Percentiles rank a stretch among this genome's conserved stretches.
phyloP scores from a whole-genome alignment of 2,797 vertebrate genomes.

The Bryconaethiops microstoma region DNA sequence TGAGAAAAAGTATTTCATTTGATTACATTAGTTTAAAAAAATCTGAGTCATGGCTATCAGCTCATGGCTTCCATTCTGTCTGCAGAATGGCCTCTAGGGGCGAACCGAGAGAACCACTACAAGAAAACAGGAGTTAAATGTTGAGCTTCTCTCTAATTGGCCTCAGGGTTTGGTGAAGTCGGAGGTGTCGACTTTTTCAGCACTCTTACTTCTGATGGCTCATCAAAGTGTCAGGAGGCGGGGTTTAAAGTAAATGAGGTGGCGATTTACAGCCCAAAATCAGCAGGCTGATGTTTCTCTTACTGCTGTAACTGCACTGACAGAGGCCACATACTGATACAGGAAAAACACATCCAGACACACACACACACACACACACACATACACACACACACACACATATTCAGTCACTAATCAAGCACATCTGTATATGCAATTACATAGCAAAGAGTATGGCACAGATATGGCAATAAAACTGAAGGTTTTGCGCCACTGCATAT shows the following conservation, averaged over 20 bases:
- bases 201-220: background rate
- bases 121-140: no score
- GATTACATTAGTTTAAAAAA: no score
- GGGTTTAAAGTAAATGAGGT: background rate
- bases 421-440: background rate
- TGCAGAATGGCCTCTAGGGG: no score
- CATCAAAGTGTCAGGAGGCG: constrained; percentile 3
- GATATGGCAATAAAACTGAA: background rate
- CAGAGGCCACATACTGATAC: background rate
- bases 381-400: no score
- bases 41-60: no score
- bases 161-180: background rate
- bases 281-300: constrained; percentile 17
- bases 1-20: no score
- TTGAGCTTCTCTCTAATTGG: background rate
- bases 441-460: background rate
- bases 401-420: background rate
- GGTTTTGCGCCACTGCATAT: background rate
- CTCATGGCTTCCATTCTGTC: no score
- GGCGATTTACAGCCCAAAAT: constrained; percentile 1
- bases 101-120: no score
- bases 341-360: background rate
- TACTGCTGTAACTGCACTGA: background rate
- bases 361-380: no score
- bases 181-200: constrained; percentile 10